A percentile compares a stretch with the other conserved stretches of the same genome.
phyloP scores from a whole-genome alignment of 2,797 vertebrate genomes.

The Parambassis ranga region DNA sequence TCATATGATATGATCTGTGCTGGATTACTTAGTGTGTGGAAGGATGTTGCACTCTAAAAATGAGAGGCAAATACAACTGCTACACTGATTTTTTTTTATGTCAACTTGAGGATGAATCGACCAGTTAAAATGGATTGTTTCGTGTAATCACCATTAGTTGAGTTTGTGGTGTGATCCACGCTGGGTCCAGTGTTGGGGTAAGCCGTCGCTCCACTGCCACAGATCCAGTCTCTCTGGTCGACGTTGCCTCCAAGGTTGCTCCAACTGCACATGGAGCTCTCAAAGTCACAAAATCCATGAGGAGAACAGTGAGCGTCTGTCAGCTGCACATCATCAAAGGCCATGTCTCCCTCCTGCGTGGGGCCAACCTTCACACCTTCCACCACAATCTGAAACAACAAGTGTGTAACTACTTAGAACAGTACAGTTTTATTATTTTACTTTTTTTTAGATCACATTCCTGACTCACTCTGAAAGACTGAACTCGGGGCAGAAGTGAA shows the following conservation, averaged over 20 bases:
- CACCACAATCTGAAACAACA: constrained; percentile 71
- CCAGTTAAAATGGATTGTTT: too few relatives aligned
- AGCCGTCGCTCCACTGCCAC: constrained; percentile 57
- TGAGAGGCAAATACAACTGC: background rate
- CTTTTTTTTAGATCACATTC: background rate
- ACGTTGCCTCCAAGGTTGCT: constrained; percentile 63
- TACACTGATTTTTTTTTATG: too few relatives aligned
- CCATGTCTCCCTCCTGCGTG: constrained; percentile 68
- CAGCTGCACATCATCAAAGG: constrained; percentile 79
- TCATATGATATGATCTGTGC: background rate
- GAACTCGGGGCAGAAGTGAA: constrained; percentile 43
- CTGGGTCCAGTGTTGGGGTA: constrained; percentile 69
- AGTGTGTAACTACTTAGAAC: background rate
- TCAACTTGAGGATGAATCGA: too few relatives aligned
- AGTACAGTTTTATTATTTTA: background rate
- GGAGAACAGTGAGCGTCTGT: constrained; percentile 60
- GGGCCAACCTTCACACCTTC: constrained; percentile 72
- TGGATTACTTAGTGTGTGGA: too few relatives aligned
- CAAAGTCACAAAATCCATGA: constrained; percentile 77
- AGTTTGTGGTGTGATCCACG: constrained; percentile 79
- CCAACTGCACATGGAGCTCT: constrained; percentile 76
- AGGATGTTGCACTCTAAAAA: too few relatives aligned
- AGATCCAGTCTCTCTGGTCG: constrained; percentile 78
- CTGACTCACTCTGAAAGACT: constrained; percentile 74
- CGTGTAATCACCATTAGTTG: constrained; percentile 32